These are phyloP conservation scores for Sycophila sp. DNA, from an alignment of 1,140 invertebrate genomes.

Conservation along the genomic window DNA sequence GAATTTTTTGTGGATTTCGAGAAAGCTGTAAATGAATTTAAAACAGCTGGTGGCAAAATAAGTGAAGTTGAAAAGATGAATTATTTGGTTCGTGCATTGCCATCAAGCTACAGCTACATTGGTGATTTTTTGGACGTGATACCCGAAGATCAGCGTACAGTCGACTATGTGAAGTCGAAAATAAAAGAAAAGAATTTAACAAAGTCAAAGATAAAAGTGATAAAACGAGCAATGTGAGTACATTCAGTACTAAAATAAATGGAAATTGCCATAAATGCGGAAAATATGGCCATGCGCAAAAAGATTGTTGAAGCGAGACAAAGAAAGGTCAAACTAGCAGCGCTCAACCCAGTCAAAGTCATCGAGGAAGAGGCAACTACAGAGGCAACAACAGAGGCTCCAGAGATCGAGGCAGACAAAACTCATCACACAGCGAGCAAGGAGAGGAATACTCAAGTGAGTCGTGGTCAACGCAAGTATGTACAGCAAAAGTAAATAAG, in stretches of 20 bases:
- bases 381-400: not conserved
- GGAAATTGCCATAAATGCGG: too few species aligned
- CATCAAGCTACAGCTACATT: slow-evolving; percentile 22
- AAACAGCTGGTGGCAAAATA: not conserved
- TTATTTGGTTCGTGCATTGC: not conserved
- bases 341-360: slow-evolving; percentile 46
- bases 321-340: too few species aligned
- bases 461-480: too few species aligned
- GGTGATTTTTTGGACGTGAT: slow-evolving; percentile 26
- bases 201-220: slow-evolving; percentile 32
- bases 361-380: slow-evolving; percentile 38
- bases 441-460: too few species aligned
- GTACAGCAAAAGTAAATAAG: too few species aligned
- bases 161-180: slow-evolving; percentile 56
- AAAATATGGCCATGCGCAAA: too few species aligned
- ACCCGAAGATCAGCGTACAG: slow-evolving; percentile 46
- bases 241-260: too few species aligned
- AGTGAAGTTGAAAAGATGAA: not conserved
- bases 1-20: slow-evolving; percentile 54
- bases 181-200: slow-evolving; percentile 53
- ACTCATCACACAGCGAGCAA: not conserved
- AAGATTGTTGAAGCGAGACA: too few species aligned
- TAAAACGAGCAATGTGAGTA: too few species aligned
- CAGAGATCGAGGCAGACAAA: not conserved
- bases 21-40: slow-evolving; percentile 37